Base-by-base conservation (phyloP, 2,888 invertebrate genomes). In the Celastrina argiolus region DNA sequence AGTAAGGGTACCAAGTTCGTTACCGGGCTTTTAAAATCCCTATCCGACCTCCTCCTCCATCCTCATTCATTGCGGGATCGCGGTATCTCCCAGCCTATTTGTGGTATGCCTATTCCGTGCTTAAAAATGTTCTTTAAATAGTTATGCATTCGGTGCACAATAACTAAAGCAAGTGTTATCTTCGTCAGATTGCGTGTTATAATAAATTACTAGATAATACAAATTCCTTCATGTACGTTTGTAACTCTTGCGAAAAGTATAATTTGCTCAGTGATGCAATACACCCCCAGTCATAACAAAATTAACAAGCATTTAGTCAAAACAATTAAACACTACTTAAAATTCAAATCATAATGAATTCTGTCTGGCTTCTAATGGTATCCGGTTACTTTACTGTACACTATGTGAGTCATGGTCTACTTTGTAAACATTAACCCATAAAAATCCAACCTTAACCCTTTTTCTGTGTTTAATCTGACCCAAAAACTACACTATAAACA, bases 261-360 rank as follows among this genome's bases (percentile, higher is more conserved):
- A 26, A 6, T 22, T 22, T 51, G 51, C 4, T 22, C 51, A 51
- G 51, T 22, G 12, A 51, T 22, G 22, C 51, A 26, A 5, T 22
- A 51, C 51, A 26, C 51, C 51, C 51, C 51, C 51, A 8, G 51
- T 51, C 51, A 51, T 51, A 51, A 51, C 51, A 51, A 51, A 51
- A 51, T 51, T 51, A 51, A 51, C 51, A 51, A 51, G 51, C 51
- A 51, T 51, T 51, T 51, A 26, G 26, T 51, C 22, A 51, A 51
- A 51, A 51, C 51, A 51, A 51, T 51, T 51, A 51, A 51, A 51
- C 51, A 8, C 51, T 51, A 51, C 51, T 51, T 51, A 51, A 51
- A 51, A 51, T 51, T 51, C 51, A 51, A 51, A 51, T 51, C 4
- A 22, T 51, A 51, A 51, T 51, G 22, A 51, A 51, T 51, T 51